Evolutionary conservation across 2,797 vertebrate genomes (phyloP).

Genomic region (Squalus acanthias): DNA sequence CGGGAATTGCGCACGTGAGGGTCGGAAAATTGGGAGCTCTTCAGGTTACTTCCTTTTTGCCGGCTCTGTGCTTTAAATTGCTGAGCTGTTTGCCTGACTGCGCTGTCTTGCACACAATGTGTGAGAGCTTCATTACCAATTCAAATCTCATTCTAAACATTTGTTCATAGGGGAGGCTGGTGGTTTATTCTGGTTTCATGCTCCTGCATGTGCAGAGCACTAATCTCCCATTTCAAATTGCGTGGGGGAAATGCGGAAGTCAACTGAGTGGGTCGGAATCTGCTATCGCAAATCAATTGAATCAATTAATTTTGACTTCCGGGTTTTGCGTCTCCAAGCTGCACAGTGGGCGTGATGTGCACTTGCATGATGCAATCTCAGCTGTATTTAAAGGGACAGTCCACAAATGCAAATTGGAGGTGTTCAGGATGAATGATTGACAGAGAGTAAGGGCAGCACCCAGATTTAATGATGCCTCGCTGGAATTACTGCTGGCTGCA

Average conservation of each 20-base stretch:
- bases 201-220: neutral
- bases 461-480: neutral
- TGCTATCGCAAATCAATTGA: neutral
- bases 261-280: neutral
- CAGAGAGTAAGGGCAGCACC: neutral
- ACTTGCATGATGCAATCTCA: neutral
- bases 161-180: neutral
- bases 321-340: neutral
- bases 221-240: neutral
- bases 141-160: conserved; percentile 17
- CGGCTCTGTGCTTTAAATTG: neutral
- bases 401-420: neutral
- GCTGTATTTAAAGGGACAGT: neutral
- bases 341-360: neutral
- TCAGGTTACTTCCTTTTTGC: neutral
- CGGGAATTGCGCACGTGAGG: neutral
- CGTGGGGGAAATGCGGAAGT: neutral
- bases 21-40: neutral
- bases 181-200: neutral
- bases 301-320: neutral
- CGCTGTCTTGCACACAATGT: neutral
- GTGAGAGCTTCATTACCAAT: conserved; percentile 1
- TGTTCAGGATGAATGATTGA: neutral
- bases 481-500: neutral
- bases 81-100: neutral